Conservation (phyloP, 1,140 invertebrate genomes). For the Reticulitermes speratus region DNA sequence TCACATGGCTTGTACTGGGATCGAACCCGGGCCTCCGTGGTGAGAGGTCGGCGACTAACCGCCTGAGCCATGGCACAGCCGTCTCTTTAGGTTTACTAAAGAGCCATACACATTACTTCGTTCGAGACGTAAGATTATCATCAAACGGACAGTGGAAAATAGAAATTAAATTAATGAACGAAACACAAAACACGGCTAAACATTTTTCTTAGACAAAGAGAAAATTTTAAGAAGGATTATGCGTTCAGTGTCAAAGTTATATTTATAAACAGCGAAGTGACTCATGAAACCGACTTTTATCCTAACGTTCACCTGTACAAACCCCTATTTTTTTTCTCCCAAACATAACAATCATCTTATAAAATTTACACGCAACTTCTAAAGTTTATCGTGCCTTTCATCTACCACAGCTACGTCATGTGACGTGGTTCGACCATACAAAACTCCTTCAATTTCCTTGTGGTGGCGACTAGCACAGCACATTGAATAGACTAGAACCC, state of each 20-base stretch:
- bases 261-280: background rate
- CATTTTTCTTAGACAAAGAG: too few species aligned
- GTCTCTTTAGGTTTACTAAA: too few species aligned
- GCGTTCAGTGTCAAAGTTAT: background rate
- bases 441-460: conserved; percentile 9
- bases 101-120: too few species aligned
- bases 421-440: background rate
- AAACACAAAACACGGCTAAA: too few species aligned
- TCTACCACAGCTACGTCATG: background rate
- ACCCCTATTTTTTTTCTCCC: background rate
- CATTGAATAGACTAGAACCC: background rate
- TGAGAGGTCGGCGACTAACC: too few species aligned
- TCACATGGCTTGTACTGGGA: too few species aligned
- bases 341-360: background rate
- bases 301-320: background rate
- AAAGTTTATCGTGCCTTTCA: background rate
- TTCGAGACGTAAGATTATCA: too few species aligned
- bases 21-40: too few species aligned
- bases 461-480: conserved; percentile 1
- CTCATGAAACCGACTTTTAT: background rate
- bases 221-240: background rate
- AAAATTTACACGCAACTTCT: background rate
- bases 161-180: too few species aligned
- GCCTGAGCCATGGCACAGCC: too few species aligned
- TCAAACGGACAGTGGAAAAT: too few species aligned